Evolutionary conservation across 2,888 invertebrate species (phyloP).

Genomic region (Chelonus formosanus): DNA sequence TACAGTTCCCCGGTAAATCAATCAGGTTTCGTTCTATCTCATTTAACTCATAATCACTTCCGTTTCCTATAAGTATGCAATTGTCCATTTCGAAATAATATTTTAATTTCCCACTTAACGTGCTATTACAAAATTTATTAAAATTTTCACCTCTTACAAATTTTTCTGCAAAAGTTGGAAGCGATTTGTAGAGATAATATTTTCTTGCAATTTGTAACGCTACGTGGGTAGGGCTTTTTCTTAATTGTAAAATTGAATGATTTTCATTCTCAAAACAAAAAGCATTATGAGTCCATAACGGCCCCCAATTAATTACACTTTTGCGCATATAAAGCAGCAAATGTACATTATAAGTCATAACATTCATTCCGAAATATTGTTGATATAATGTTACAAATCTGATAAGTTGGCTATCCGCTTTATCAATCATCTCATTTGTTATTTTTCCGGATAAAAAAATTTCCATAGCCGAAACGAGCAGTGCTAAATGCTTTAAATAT

Average conservation of each 20-base stretch:
- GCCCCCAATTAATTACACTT: conserved; percentile 22
- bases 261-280: no score
- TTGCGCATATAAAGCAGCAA: conserved; percentile 14
- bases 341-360: conserved; percentile 25
- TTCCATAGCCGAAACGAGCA: no score
- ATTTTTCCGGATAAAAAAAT: conserved; percentile 11
- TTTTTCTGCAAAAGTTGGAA: neutral
- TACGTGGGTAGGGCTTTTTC: no score
- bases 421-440: conserved; percentile 5
- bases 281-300: no score
- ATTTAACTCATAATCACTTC: no score
- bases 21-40: no score
- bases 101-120: conserved; percentile 14
- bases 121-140: no score
- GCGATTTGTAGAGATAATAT: no score
- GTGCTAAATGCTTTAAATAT: conserved; percentile 35
- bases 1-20: no score
- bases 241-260: conserved; percentile 15
- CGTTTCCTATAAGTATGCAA: conserved; percentile 12
- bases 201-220: no score
- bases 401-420: conserved; percentile 10
- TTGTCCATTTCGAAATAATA: neutral
- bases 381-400: no score
- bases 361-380: conserved; percentile 14
- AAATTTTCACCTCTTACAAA: conserved; percentile 2